Base-by-base conservation (phyloP, 2,113 vertebrate genomes). In the Hymenochirus boettgeri region DNA sequence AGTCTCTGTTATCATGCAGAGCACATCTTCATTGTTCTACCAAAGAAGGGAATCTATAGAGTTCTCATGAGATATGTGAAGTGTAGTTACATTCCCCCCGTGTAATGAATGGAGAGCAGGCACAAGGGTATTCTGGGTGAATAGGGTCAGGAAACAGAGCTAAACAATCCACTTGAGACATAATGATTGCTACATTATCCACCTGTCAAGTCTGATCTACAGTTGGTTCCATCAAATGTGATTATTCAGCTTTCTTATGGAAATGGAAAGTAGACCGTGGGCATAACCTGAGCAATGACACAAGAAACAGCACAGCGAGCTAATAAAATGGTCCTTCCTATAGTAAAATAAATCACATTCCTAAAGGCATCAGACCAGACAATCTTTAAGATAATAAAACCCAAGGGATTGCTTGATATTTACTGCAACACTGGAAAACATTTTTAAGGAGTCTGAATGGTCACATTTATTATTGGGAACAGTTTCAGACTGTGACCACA, bases 131-230 rank as follows among this genome's bases (percentile, higher is more conserved):
- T 65, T 57, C 33, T 25, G 21, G 54, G 54, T 26, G 57, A 37
- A 65, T n/a, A 1, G 45, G 63, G 54, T 65, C 45, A 48, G 27
- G 21, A 15, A 37, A 19, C 63, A 65, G 17, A 47, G 27, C 39
- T 21, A 19, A n/a, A 50, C 54, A 50, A 33, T 29, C 4, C 25
- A 23, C 22, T 37, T 46, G 26, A 21, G 25, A 24, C 26, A 55
- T 54, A 64, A 55, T 64, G 15, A 23, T 42, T 22, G 17, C 10
- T 47, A 10, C 42, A 57, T 65, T 57, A 57, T 50, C 54, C 31
- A 27, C 48, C 27, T 65, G 53, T 65, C 63, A 37, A 26, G 26
- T 33, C 24, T 57, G 24, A 65, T 56, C 33, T 23, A 65, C 25
- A 48, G 19, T 35, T 7, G 33, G 10, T 35, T 3, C 7, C 10